These are phyloP conservation scores for Yponomeuta sedellus DNA, from an alignment of 2,888 invertebrate genomes.

Conservation along the genomic window DNA sequence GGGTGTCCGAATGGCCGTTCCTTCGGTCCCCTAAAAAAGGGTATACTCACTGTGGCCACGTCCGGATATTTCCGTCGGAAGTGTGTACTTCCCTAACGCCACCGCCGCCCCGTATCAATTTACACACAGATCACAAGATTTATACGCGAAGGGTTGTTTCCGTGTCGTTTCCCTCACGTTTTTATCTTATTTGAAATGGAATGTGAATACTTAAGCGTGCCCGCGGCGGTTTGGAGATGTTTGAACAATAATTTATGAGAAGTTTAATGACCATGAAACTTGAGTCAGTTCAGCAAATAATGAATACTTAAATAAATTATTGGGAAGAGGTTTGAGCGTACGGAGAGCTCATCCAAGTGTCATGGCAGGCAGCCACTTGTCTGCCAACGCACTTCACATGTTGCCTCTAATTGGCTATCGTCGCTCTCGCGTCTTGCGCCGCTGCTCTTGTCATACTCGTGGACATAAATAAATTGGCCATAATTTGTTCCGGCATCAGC, in stretches of 20 bases:
- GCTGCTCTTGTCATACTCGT: slow-evolving; percentile 27
- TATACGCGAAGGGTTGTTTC: slow-evolving; percentile 20
- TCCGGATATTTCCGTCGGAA: slow-evolving; percentile 17
- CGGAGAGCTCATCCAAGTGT: slow-evolving; percentile 10
- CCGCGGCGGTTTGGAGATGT: not conserved
- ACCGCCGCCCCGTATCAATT: slow-evolving; percentile 18
- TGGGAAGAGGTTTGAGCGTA: not conserved
- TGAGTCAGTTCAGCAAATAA: not conserved
- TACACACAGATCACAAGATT: slow-evolving; percentile 19
- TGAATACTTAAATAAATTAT: slow-evolving; percentile 14
- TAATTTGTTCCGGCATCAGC: slow-evolving; percentile 32
- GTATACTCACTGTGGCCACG: slow-evolving; percentile 1
- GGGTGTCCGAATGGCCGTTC: slow-evolving; percentile 7
- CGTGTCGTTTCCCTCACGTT: slow-evolving; percentile 13
- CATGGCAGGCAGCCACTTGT: slow-evolving; percentile 19
- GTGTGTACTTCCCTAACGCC: slow-evolving; percentile 16
- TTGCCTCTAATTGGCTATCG: slow-evolving; percentile 40
- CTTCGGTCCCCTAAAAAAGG: slow-evolving; percentile 15
- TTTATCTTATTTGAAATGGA: slow-evolving; percentile 10
- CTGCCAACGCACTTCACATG: slow-evolving; percentile 26
- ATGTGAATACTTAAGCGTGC: slow-evolving; percentile 2
- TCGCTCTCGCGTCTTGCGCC: slow-evolving; percentile 32
- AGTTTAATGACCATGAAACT: slow-evolving; percentile 1
- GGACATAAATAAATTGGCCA: slow-evolving; percentile 34
- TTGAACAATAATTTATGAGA: not conserved